A percentile compares a stretch with the other conserved stretches of the same genome.
These are phyloP conservation scores for Leptatherina wallacei DNA, from an alignment of 2,797 vertebrate species.

Conservation along the genomic window DNA sequence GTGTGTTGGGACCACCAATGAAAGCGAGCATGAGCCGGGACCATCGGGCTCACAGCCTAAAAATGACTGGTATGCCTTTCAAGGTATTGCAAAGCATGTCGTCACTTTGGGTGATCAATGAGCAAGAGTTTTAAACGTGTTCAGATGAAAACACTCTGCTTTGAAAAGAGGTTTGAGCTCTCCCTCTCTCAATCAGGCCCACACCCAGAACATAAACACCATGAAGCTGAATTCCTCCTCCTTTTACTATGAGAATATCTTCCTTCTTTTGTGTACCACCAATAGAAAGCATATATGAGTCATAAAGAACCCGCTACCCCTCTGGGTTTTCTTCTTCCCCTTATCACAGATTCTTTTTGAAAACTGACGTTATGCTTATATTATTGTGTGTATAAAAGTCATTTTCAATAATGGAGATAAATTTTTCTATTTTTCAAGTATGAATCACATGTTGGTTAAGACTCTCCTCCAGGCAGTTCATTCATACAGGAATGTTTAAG, in stretches of 20 bases:
- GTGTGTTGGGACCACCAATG: conserved; percentile 49
- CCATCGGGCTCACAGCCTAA: conserved; percentile 8
- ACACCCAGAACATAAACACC: conserved; percentile 65
- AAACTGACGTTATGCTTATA: neutral
- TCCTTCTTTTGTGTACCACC: conserved; percentile 40
- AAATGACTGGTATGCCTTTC: conserved; percentile 43
- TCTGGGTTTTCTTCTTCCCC: conserved; percentile 9
- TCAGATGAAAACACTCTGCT: conserved; percentile 40
- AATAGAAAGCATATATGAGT: conserved; percentile 54
- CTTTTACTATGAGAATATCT: conserved; percentile 54
- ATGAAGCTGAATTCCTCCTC: conserved; percentile 24
- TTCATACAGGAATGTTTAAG: neutral
- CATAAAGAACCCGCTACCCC: conserved; percentile 31
- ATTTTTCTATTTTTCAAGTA: too few relatives aligned
- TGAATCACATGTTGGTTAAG: too few relatives aligned
- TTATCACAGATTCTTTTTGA: neutral
- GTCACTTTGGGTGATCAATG: conserved; percentile 36
- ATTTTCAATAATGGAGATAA: neutral
- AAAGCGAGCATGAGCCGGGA: neutral
- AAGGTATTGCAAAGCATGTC: conserved; percentile 47
- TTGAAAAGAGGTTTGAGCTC: conserved; percentile 37
- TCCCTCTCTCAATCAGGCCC: conserved; percentile 30
- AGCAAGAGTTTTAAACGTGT: conserved; percentile 32
- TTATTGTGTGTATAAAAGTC: neutral
- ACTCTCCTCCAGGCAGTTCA: too few relatives aligned